Conservation (phyloP, 2,797 vertebrate genomes). For the Anabas testudineus region DNA sequence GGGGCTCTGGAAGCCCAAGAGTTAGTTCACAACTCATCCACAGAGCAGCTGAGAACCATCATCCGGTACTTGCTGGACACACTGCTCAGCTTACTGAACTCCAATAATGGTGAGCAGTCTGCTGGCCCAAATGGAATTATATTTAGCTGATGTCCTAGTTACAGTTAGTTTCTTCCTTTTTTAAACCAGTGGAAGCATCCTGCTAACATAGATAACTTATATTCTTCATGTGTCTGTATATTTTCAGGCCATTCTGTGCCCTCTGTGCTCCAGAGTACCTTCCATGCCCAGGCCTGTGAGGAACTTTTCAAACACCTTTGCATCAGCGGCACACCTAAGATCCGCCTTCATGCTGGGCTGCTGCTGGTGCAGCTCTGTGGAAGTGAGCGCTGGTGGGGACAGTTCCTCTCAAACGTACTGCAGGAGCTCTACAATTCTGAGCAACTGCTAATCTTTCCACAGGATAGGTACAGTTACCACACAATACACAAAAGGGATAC, state of each 20-base stretch:
- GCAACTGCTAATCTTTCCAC: slow-evolving; percentile 97
- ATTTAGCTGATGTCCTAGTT: not conserved
- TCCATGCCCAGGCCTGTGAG: slow-evolving; percentile 97
- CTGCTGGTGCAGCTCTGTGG: slow-evolving; percentile 97
- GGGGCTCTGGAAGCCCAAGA: slow-evolving; percentile 81
- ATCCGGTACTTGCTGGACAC: slow-evolving; percentile 98
- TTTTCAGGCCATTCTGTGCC: slow-evolving; percentile 94
- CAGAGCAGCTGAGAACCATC: slow-evolving; percentile 96
- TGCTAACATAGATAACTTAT: not conserved
- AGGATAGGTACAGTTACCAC: slow-evolving; percentile 89
- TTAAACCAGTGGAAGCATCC: not conserved
- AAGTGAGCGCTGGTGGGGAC: slow-evolving; percentile 98
- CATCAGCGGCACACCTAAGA: slow-evolving; percentile 98
- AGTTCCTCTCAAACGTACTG: slow-evolving; percentile 97
- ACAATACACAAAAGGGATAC: too few species aligned
- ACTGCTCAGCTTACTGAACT: slow-evolving; percentile 95
- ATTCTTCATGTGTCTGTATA: not conserved
- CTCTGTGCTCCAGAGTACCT: slow-evolving; percentile 95
- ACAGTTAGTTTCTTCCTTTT: not conserved
- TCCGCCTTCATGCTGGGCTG: slow-evolving; percentile 94
- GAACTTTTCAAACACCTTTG: slow-evolving; percentile 99
- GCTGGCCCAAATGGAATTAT: not conserved
- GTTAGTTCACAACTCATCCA: slow-evolving; percentile 93
- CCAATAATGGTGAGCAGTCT: slow-evolving; percentile 90
- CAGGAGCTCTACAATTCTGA: slow-evolving; percentile 99